These are phyloP conservation scores for Pelmatolapia mariae DNA, from an alignment of 2,113 vertebrate genomes.

Conservation along the genomic window DNA sequence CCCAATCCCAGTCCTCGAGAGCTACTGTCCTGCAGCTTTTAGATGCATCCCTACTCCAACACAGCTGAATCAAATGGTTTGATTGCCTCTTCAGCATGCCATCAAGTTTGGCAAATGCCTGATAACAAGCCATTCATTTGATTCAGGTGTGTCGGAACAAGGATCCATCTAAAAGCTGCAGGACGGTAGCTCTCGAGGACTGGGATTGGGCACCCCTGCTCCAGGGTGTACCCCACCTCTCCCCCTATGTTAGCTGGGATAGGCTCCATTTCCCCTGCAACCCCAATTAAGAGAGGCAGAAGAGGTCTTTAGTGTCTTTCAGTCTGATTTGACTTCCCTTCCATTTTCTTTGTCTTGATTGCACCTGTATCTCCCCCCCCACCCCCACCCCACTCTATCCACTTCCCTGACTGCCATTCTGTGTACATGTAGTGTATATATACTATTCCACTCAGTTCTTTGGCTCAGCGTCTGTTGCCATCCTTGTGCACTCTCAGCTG, in stretches of 20 bases:
- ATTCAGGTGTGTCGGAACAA: too few relatives aligned
- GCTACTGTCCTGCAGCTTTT: too few relatives aligned
- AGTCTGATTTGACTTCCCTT: not conserved
- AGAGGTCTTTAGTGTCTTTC: not conserved
- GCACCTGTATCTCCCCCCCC: not conserved
- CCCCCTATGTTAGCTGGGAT: not conserved
- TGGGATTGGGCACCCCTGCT: too few relatives aligned
- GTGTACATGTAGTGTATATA: not conserved
- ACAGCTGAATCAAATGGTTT: too few relatives aligned
- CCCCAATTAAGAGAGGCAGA: accelerated
- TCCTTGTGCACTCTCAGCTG: not conserved
- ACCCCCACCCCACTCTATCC: accelerated
- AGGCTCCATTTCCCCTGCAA: accelerated
- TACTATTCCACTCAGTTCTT: not conserved
- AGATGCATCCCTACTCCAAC: too few relatives aligned
- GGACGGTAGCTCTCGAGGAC: too few relatives aligned
- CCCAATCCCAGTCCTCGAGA: too few relatives aligned
- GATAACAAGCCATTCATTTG: too few relatives aligned
- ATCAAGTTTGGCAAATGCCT: too few relatives aligned
- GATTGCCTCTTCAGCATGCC: too few relatives aligned
- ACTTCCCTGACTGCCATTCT: not conserved
- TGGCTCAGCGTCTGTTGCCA: not conserved
- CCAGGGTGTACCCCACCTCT: not conserved
- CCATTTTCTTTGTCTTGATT: not conserved
- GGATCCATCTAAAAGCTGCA: too few relatives aligned